phyloP scores from a whole-genome alignment of 2,888 invertebrate species.

The Labia minor region DNA sequence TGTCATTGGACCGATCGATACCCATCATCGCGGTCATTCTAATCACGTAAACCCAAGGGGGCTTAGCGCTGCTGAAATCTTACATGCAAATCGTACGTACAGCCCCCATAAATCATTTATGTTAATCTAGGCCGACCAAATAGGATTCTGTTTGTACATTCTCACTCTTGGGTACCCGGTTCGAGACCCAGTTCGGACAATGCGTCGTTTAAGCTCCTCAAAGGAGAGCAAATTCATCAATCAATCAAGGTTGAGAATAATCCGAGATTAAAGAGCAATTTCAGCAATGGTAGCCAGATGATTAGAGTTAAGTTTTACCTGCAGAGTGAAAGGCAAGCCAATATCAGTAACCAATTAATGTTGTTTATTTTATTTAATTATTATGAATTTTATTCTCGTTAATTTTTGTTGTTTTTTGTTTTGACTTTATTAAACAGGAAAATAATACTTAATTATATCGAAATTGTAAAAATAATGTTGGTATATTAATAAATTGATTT shows the following conservation, averaged over 20 bases:
- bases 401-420: too few species aligned
- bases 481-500: too few species aligned
- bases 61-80: neutral
- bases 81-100: constrained; percentile 1
- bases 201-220: neutral
- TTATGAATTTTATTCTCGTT: too few species aligned
- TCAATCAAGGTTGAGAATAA: constrained; percentile 3
- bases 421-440: too few species aligned
- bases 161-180: neutral
- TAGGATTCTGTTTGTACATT: neutral
- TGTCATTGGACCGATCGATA: too few species aligned
- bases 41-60: neutral
- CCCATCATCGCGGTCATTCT: neutral
- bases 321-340: too few species aligned
- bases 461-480: too few species aligned
- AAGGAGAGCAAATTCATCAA: constrained; percentile 1
- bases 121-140: neutral
- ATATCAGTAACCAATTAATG: too few species aligned
- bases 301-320: too few species aligned
- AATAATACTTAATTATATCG: too few species aligned
- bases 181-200: neutral
- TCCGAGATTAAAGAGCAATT: constrained; percentile 13
- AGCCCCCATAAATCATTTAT: neutral
- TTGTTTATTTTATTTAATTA: too few species aligned
- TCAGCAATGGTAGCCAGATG: neutral